A percentile compares a stretch with the other conserved stretches of the same genome.
Evolutionary conservation across 2,888 invertebrate genomes (phyloP).

Genomic region (Cephus runcator): DNA sequence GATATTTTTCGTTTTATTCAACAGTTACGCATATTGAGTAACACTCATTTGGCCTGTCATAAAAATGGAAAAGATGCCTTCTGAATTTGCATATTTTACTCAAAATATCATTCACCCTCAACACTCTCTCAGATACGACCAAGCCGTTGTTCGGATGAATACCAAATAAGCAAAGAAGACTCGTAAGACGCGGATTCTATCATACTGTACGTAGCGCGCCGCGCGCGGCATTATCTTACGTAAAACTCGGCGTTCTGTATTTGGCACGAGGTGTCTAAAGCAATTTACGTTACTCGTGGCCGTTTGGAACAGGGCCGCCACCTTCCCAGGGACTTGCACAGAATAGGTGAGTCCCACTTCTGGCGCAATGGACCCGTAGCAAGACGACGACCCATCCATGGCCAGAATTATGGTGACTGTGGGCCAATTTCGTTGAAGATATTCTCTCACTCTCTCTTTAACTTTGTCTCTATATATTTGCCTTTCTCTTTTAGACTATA

Average conservation of each 20-base stretch:
- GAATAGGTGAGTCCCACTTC: background rate
- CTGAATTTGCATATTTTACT: background rate
- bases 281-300: constrained; percentile 18
- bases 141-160: background rate
- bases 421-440: background rate
- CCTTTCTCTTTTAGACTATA: background rate
- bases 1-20: background rate
- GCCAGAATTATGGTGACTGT: background rate
- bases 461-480: background rate
- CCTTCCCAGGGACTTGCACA: background rate
- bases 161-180: background rate
- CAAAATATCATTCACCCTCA: background rate
- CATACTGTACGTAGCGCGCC: background rate
- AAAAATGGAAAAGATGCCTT: background rate
- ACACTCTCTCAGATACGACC: background rate
- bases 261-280: constrained; percentile 25
- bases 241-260: constrained; percentile 7
- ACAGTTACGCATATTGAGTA: background rate
- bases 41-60: background rate
- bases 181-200: background rate
- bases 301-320: background rate
- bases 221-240: background rate
- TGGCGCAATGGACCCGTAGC: background rate
- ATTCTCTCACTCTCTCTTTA: background rate
- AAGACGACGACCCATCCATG: background rate